Evolutionary conservation across 1,140 invertebrate species (phyloP).

Genomic region (Paraescarpia echinospica): DNA sequence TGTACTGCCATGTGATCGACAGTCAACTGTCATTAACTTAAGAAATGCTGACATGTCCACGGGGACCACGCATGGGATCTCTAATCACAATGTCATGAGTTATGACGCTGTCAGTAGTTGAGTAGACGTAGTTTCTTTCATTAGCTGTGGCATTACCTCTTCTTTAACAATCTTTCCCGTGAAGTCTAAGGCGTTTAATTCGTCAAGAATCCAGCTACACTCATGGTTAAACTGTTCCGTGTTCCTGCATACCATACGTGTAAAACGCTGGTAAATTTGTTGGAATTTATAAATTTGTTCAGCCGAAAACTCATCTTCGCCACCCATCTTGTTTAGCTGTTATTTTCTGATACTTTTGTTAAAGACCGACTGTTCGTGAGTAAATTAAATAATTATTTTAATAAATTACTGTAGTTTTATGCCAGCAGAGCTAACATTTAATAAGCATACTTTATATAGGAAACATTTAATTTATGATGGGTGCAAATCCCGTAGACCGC

Average conservation of each 20-base stretch:
- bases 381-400: neutral
- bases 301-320: neutral
- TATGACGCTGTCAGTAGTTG: too few relatives aligned
- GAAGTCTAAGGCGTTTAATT: neutral
- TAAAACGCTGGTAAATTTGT: slow-evolving; percentile 1
- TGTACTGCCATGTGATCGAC: neutral
- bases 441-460: too few relatives aligned
- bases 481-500: too few relatives aligned
- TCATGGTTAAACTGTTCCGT: neutral
- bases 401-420: too few relatives aligned
- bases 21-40: neutral
- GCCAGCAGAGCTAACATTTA: too few relatives aligned
- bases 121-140: neutral
- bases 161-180: neutral
- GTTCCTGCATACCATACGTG: neutral
- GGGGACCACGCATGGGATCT: too few relatives aligned
- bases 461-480: too few relatives aligned
- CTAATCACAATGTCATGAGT: too few relatives aligned
- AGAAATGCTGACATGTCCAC: too few relatives aligned
- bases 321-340: neutral
- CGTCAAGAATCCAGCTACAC: neutral
- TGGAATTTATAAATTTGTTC: neutral
- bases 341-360: neutral
- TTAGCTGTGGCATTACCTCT: neutral
- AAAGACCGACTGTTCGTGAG: neutral